phyloP scores from a whole-genome alignment of 1,140 invertebrate genomes.

The Ctenoplectra terminalis region DNA sequence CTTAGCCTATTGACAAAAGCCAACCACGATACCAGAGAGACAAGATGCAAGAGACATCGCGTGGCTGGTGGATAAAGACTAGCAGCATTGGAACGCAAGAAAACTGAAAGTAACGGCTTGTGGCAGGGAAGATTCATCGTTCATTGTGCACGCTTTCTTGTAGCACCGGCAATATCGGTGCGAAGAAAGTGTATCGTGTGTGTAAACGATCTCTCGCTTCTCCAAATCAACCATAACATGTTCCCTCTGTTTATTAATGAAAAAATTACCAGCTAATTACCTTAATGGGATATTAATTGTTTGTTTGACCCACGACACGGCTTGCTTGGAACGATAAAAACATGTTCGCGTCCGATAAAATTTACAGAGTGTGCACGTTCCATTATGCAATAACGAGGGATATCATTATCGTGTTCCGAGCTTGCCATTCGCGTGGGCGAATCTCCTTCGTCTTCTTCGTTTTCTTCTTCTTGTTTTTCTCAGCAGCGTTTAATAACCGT shows the following conservation, averaged over 20 bases:
- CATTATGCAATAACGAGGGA: conserved; percentile 60
- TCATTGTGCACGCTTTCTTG: background rate
- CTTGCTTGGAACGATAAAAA: conserved; percentile 41
- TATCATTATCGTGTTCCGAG: conserved; percentile 55
- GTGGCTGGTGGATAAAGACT: background rate
- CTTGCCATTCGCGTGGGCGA: conserved; percentile 47
- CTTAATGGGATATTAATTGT: conserved; percentile 31
- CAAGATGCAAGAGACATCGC: background rate
- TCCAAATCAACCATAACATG: background rate
- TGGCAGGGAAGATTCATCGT: background rate
- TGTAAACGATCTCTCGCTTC: background rate
- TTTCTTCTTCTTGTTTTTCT: background rate
- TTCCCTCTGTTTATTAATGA: background rate
- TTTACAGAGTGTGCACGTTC: background rate
- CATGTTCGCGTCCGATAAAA: conserved; percentile 53
- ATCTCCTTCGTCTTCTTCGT: conserved; percentile 50
- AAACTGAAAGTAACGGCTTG: background rate
- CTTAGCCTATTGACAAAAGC: background rate
- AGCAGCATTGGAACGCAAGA: background rate
- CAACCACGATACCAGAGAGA: too few species aligned
- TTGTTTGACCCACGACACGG: conserved; percentile 16
- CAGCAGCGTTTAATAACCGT: conserved; percentile 40
- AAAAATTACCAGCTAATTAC: conserved; percentile 29
- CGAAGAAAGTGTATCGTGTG: background rate
- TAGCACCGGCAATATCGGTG: background rate